A percentile compares a stretch with the other conserved stretches of the same genome.
Conservation (phyloP, 2,797 vertebrate genomes). For the Poecilia velifera region DNA sequence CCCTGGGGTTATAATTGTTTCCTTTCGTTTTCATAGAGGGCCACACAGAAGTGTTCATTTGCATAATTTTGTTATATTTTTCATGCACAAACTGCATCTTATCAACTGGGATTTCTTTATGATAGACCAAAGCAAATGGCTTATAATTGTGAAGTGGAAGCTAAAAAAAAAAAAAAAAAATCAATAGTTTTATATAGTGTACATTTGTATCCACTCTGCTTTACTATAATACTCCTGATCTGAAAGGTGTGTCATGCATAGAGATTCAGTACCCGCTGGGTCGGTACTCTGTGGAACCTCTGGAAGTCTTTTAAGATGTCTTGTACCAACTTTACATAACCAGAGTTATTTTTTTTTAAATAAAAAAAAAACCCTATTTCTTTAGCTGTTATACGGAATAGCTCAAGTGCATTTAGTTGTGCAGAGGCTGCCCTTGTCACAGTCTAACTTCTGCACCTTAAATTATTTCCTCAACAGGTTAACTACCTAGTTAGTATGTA, state of each 20-base stretch:
- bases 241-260: neutral
- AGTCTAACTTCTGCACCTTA: no score
- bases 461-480: no score
- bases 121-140: neutral
- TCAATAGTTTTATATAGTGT: neutral
- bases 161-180: neutral
- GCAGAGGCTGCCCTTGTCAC: no score
- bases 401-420: no score
- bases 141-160: neutral
- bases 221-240: neutral
- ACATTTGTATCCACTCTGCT: neutral
- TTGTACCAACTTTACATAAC: no score
- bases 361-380: no score
- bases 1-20: neutral
- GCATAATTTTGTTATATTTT: no score
- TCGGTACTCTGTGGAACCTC: no score
- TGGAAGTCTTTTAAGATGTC: neutral
- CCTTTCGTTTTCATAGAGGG: neutral
- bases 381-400: no score
- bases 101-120: neutral
- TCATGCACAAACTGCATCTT: neutral
- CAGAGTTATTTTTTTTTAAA: no score
- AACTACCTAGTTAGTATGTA: no score
- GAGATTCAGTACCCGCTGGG: neutral
- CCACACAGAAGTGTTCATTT: neutral